Percentiles rank a stretch among this genome's conserved stretches.
These are phyloP conservation scores for Pseudopodoces humilis DNA, from an alignment of 2,113 vertebrate genomes.

Conservation along the genomic window DNA sequence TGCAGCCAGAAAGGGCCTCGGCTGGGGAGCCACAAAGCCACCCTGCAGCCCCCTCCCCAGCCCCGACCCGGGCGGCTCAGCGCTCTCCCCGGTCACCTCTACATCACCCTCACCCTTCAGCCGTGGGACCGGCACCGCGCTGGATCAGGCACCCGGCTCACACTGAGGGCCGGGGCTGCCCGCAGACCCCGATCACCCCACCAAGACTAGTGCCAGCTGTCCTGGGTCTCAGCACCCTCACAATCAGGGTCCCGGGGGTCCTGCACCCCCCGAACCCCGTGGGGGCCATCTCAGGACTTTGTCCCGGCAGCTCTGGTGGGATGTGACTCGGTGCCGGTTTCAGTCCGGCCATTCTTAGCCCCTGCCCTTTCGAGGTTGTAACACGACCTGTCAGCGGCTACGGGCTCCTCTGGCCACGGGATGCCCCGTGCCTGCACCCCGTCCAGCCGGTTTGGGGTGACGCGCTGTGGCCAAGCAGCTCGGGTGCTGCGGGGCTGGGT, in stretches of 20 bases:
- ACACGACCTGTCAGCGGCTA: neutral
- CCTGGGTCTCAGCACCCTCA: neutral
- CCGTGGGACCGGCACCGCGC: fast-evolving
- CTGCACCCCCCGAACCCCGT: neutral
- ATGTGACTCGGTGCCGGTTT: slow-evolving; percentile 38
- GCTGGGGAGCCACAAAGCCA: neutral
- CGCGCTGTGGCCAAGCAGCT: neutral
- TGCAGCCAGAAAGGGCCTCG: neutral
- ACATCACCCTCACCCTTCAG: neutral
- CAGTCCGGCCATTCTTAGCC: slow-evolving; percentile 26
- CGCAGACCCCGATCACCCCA: too few relatives aligned
- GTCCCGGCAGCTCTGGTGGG: neutral
- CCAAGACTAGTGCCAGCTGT: fast-evolving
- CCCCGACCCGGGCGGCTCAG: fast-evolving
- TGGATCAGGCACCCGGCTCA: neutral
- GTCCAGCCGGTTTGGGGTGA: slow-evolving; percentile 53
- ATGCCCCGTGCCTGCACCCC: neutral
- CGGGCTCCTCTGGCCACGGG: neutral
- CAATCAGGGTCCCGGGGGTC: fast-evolving
- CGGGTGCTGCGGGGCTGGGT: neutral
- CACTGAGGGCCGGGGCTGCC: neutral
- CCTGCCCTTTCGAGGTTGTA: slow-evolving; percentile 55
- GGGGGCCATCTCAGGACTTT: neutral
- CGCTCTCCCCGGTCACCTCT: neutral
- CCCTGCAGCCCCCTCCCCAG: neutral